Percentiles rank a stretch among this genome's conserved stretches.
These are phyloP conservation scores for Baryphthengus martii DNA, from an alignment of 2,113 vertebrate genomes.

Conservation along the genomic window DNA sequence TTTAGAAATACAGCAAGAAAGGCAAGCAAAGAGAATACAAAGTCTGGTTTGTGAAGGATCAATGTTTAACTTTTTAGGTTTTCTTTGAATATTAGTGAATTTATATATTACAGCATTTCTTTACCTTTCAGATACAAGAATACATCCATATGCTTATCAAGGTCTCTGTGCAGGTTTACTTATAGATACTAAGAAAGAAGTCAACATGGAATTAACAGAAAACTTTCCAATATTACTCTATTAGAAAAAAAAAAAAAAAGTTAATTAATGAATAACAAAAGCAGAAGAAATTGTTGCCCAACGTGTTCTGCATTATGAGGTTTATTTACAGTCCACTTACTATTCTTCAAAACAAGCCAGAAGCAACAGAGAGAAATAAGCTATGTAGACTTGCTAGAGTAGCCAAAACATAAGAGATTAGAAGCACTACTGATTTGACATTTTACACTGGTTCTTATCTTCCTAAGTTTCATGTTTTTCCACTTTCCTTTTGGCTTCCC, in stretches of 20 bases:
- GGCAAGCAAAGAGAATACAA: background rate
- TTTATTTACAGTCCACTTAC: background rate
- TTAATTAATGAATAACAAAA: background rate
- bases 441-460: background rate
- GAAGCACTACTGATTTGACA: background rate
- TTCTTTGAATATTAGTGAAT: background rate
- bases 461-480: background rate
- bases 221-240: background rate
- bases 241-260: background rate
- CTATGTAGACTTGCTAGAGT: background rate
- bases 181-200: background rate
- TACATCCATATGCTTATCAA: background rate
- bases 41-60: background rate
- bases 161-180: background rate
- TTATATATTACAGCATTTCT: background rate
- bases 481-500: background rate
- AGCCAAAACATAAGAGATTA: background rate
- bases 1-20: background rate
- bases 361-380: background rate
- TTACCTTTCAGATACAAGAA: background rate
- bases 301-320: background rate
- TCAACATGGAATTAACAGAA: background rate
- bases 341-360: background rate
- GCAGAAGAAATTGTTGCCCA: background rate
- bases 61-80: background rate